Evolutionary conservation across 2,113 vertebrate genomes (phyloP).

Genomic region (Mungos mungo): DNA sequence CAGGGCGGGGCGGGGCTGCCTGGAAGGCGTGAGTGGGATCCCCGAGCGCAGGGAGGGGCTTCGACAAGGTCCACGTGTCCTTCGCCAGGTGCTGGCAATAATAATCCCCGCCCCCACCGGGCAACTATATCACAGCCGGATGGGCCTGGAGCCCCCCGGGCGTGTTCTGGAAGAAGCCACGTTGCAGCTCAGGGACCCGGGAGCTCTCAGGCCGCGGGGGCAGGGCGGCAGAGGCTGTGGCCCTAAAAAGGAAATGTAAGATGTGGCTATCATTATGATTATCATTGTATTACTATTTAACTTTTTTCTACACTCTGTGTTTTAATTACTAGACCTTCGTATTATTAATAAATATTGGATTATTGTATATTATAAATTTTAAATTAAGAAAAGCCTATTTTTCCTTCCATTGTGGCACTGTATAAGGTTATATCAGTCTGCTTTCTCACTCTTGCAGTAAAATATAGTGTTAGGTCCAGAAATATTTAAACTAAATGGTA

Average conservation of each 20-base stretch:
- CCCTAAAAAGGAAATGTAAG: background rate
- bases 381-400: background rate
- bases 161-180: background rate
- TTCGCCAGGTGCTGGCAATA: background rate
- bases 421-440: background rate
- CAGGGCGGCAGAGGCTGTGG: background rate
- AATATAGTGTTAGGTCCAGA: background rate
- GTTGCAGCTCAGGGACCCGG: fast-evolving
- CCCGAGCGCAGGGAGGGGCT: no score
- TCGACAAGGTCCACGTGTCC: fast-evolving
- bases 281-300: background rate
- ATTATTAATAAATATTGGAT: background rate
- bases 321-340: background rate
- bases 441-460: background rate
- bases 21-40: background rate
- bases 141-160: background rate
- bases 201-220: no score
- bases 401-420: background rate
- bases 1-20: background rate
- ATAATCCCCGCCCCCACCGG: background rate
- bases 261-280: background rate
- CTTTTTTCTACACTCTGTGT: background rate
- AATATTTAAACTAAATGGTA: background rate
- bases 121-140: fast-evolving
- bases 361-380: background rate